Evolutionary conservation across 35 echinoderm and acorn worm species (phyloP).

Genomic region (Lytechinus pictus): DNA sequence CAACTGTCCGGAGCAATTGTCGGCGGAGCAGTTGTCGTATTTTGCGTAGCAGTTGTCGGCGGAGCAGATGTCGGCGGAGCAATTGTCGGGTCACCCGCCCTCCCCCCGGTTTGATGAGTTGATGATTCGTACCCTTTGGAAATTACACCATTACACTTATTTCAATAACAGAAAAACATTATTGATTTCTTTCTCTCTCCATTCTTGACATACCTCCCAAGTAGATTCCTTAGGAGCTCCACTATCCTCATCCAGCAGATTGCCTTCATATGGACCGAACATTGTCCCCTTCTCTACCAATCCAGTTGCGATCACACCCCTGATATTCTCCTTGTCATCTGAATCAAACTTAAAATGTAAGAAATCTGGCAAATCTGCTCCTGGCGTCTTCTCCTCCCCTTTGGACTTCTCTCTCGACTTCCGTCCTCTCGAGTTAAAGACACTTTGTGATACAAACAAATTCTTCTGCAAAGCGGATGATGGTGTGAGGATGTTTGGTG

Average conservation of each 20-base stretch:
- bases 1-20: too few relatives aligned
- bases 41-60: too few relatives aligned
- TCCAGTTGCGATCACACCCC: neutral
- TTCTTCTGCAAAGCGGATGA: constrained; percentile 6
- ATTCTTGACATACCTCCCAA: neutral
- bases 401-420: neutral
- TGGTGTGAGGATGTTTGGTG: neutral
- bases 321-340: neutral
- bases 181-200: too few relatives aligned
- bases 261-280: constrained; percentile 22
- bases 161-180: too few relatives aligned
- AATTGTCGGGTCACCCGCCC: too few relatives aligned
- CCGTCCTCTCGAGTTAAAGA: neutral
- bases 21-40: too few relatives aligned
- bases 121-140: too few relatives aligned
- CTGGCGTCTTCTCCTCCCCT: neutral
- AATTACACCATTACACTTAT: too few relatives aligned
- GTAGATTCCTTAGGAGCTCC: constrained; percentile 8
- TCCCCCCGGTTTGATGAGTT: too few relatives aligned
- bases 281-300: neutral
- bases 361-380: neutral
- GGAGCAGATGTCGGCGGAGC: too few relatives aligned
- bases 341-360: neutral
- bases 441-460: neutral
- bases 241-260: neutral